A percentile compares a stretch with the other conserved stretches of the same genome.
Evolutionary conservation across 2,113 vertebrate genomes (phyloP).

Genomic region (Myiagra hebetior): DNA sequence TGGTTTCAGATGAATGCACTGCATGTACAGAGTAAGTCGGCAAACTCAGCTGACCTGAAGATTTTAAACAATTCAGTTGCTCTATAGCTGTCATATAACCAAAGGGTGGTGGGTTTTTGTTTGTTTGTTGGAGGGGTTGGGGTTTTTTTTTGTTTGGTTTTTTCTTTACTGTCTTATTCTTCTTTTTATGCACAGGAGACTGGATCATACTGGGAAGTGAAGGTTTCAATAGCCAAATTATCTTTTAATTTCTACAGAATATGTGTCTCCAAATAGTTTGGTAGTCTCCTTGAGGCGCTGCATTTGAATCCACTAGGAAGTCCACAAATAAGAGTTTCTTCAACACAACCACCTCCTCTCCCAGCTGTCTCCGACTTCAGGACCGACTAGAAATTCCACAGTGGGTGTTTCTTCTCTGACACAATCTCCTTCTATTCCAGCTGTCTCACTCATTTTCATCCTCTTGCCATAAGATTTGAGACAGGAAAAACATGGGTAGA

Average conservation of each 20-base stretch:
- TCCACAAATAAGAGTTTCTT: neutral
- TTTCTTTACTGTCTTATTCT: neutral
- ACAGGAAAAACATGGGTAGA: neutral
- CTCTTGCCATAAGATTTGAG: neutral
- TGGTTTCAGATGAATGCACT: neutral
- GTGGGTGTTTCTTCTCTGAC: neutral
- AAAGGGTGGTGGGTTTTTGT: rapidly evolving
- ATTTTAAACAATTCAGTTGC: neutral
- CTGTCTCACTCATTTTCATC: neutral
- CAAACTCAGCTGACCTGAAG: neutral
- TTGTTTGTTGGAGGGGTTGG: neutral
- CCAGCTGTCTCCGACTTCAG: neutral
- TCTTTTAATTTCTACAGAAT: neutral
- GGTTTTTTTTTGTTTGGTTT: neutral
- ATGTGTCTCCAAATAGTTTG: neutral
- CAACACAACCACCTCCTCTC: rapidly evolving
- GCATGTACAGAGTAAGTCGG: neutral
- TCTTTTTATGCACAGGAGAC: neutral
- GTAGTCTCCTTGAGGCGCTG: neutral
- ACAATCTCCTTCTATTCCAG: neutral
- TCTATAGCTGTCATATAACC: neutral
- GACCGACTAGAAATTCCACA: neutral
- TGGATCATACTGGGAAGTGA: neutral
- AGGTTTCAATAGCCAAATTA: neutral
- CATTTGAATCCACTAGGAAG: neutral